Evolutionary conservation across 35 echinoderm and acorn worm genomes (phyloP), one percentile per base, ranked within the genome.

Genomic region (Heliocidaris tuberculata): DNA sequence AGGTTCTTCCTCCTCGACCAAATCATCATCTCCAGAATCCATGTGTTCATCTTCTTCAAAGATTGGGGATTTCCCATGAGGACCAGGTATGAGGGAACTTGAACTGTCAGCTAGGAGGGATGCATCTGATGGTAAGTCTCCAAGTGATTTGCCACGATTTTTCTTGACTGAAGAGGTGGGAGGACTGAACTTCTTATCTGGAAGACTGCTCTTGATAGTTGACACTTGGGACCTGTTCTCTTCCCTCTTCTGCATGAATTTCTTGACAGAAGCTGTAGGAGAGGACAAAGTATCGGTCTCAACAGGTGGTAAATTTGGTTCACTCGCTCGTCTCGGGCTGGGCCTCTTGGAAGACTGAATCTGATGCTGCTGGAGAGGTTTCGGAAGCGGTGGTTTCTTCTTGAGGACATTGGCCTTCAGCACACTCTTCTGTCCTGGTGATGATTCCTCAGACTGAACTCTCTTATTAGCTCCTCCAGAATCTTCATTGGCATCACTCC

Each of bases 1-100:
- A 24, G 96, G 86, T n/a, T 94, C 96, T 78, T 98, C 97, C 12
- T 86, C 91, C 19, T 94, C 92, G 0, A 94, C 94, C 7, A 92
- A 95, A 71, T 95, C 96, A 13, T 92, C 86, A 13, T 95, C 94
- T 13, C 27, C 78, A 1, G 85, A 93, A 35, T 96, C 54, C 1
- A 31, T 15, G n/a, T 54, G 32, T 11, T n/a, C 48, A 16, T 27
- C 32, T 87, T 90, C 94, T 9, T 95, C 54, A 88, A 95, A 31
- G 31, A 47, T 48, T 42, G 87, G 32, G 31, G 31, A 48, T 16
- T 47, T 32, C 2, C 11, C 31, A 1, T 19, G 31, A 32, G 16
- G 1, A n/a, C 87, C 11, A 17, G 31, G 31, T 42, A 6, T 32
- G 32, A 16, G 12, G 31, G 87, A 24, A 47, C 31, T 47, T 17